Evolutionary conservation across 2,113 vertebrate species (phyloP).

Genomic region (Calyptommatus sinebrachiatus): DNA sequence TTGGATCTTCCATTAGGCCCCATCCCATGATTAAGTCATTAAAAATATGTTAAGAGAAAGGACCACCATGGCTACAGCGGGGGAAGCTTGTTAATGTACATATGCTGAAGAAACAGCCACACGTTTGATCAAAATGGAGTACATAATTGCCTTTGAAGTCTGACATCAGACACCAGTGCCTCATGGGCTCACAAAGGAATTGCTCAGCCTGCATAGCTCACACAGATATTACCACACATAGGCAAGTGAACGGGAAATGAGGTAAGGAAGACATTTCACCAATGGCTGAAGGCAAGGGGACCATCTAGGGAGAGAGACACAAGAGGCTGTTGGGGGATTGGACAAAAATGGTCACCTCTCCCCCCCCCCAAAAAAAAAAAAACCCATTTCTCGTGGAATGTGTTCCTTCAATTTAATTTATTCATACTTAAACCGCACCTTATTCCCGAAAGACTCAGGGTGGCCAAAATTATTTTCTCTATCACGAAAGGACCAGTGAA

Average conservation of each 20-base stretch:
- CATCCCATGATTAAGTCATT: slow-evolving; percentile 47
- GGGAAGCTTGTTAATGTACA: slow-evolving; percentile 47
- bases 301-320: not conserved
- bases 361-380: no score
- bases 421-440: no score
- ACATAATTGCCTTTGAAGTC: slow-evolving; percentile 38
- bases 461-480: no score
- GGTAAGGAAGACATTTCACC: not conserved
- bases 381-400: no score
- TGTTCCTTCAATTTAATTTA: no score
- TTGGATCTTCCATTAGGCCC: slow-evolving; percentile 52
- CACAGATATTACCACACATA: slow-evolving; percentile 27
- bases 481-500: no score
- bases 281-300: no score
- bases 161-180: slow-evolving; percentile 30
- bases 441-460: no score
- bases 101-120: slow-evolving; percentile 39
- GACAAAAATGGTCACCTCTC: no score
- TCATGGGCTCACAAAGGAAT: slow-evolving; percentile 18
- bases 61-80: slow-evolving; percentile 32
- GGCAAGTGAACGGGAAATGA: not conserved
- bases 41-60: slow-evolving; percentile 15
- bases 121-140: slow-evolving; percentile 55
- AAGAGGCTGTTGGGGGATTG: no score
- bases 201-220: slow-evolving; percentile 37